These are phyloP conservation scores for Idaea aversata DNA, from an alignment of 2,888 invertebrate genomes.

Conservation along the genomic window DNA sequence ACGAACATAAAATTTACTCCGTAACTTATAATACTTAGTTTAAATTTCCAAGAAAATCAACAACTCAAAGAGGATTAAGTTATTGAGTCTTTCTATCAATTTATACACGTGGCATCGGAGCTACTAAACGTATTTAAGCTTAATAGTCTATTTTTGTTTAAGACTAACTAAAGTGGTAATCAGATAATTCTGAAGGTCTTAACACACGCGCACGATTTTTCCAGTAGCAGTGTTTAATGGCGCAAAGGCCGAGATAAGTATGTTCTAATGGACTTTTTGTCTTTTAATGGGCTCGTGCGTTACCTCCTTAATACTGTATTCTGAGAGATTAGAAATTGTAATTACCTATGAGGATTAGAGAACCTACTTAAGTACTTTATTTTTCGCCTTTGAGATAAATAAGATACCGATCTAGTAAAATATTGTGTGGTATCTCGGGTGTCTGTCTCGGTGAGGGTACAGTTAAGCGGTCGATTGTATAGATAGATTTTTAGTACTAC, in stretches of 20 bases:
- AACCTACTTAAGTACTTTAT: not conserved
- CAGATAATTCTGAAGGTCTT: conserved; percentile 66
- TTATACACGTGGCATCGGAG: too few relatives aligned
- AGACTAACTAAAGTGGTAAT: conserved; percentile 12
- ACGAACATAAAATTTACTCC: too few relatives aligned
- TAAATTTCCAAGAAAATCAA: too few relatives aligned
- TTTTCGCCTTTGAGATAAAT: not conserved
- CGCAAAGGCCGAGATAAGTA: conserved; percentile 75
- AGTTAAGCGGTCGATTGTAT: too few relatives aligned
- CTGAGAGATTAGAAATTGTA: not conserved
- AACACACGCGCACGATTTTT: conserved; percentile 71
- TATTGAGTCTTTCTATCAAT: too few relatives aligned
- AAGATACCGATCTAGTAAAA: not conserved
- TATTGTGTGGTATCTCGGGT: not conserved
- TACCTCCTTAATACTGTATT: not conserved
- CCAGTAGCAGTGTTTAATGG: conserved; percentile 72
- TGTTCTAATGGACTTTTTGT: conserved; percentile 69
- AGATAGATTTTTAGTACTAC: too few relatives aligned
- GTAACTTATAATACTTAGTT: too few relatives aligned
- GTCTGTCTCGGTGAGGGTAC: too few relatives aligned
- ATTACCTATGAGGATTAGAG: not conserved
- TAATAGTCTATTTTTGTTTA: not conserved
- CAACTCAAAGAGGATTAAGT: too few relatives aligned
- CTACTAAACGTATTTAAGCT: not conserved
- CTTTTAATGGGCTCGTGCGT: conserved; percentile 23